Percentiles rank a stretch among this genome's conserved stretches.
Evolutionary conservation across 2,888 invertebrate species (phyloP).

Genomic region (Macropis europaea): DNA sequence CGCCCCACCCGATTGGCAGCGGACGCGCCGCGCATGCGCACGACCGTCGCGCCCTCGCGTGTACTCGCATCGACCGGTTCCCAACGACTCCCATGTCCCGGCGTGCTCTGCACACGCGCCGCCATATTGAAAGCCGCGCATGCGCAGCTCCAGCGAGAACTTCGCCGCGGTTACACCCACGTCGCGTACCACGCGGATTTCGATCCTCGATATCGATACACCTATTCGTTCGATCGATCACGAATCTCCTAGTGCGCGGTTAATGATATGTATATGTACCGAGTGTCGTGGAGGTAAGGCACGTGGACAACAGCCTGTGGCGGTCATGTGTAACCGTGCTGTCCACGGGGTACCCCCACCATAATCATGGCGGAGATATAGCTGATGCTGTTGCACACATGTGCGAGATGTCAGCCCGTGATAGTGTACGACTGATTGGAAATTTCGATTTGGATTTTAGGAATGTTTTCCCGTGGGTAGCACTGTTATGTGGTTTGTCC

Average conservation of each 20-base stretch:
- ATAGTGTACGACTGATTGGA: too few relatives aligned
- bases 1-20: constrained; percentile 54
- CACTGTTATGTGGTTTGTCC: too few relatives aligned
- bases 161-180: constrained; percentile 52
- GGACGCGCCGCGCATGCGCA: constrained; percentile 4
- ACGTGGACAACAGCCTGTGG: constrained; percentile 33
- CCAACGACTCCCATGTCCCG: constrained; percentile 37
- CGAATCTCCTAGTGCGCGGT: constrained; percentile 28
- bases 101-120: constrained; percentile 36
- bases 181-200: constrained; percentile 44
- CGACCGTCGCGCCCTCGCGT: constrained; percentile 44
- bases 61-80: constrained; percentile 71
- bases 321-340: too few relatives aligned
- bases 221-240: constrained; percentile 26
- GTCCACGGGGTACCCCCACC: too few relatives aligned
- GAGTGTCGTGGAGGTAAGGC: constrained; percentile 23
- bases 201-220: neutral
- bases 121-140: constrained; percentile 67
- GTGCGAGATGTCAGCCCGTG: too few relatives aligned
- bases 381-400: too few relatives aligned
- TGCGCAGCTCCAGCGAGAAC: constrained; percentile 59
- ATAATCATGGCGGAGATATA: too few relatives aligned
- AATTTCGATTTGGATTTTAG: too few relatives aligned
- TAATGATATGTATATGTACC: neutral
- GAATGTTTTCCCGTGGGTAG: too few relatives aligned